Evolutionary conservation across 2,797 vertebrate genomes (phyloP), one percentile per base, ranked within the genome.

Genomic region (Sus cebifrons): DNA sequence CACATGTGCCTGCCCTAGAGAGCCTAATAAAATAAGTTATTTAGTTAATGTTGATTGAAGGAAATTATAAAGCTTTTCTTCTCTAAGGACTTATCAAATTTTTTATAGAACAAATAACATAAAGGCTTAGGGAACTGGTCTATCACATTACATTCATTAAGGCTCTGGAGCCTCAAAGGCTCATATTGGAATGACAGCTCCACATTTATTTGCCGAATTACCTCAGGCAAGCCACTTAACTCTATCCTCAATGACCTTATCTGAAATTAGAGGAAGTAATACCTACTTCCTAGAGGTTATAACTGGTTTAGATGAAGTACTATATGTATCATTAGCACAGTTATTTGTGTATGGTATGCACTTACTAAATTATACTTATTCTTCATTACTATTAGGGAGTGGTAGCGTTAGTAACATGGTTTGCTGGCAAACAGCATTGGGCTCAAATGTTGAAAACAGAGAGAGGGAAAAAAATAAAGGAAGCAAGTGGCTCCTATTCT

Each of bases 391-490:
- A 15, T 56, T 79, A 84, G 14, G 65, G 40, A 58, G 15, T 91
- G 29, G 18, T 58, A 49, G 18, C 52, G 18, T 68, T 75, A 68
- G 15, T 87, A 77, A 36, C 2, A 58, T 49, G 60, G 36, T 67
- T 95, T 89, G 25, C 49, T 83, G 29, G n/a, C 12, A 64, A 92
- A 94, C 14, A 81, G 2, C 40, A 65, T 73, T 78, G 74, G 44
- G 27, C 13, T 88, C 18, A 44, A 81, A 82, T 84, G 29, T 94
- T 94, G 56, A 84, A 97, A 86, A 83, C 16, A 83, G 25, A 73
- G 56, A 64, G 44, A 49, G 36, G 36, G 44, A 60, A 78, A 77
- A 88, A 54, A 17, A 2, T 65, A 78, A 89, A 89, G 17, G 62
- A 95, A 85, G 3, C 10, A 36, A 68, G 13, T 74, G 29, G 1